Conservation (phyloP, 2,113 vertebrate genomes). For the Galbula dea region DNA sequence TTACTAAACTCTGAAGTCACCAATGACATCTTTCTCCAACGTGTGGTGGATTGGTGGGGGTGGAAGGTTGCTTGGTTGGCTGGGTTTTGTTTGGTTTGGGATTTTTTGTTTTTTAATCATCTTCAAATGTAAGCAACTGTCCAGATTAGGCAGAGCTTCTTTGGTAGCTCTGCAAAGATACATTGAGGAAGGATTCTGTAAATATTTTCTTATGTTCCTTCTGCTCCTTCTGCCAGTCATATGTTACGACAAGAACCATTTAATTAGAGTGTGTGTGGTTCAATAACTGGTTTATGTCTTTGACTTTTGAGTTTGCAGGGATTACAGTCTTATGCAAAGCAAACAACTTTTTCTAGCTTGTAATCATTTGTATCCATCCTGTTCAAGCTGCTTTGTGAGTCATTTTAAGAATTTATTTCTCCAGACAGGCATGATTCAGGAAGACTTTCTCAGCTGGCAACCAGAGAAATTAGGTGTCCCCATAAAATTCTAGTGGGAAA, state of each 20-base stretch:
- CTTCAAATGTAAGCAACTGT: slow-evolving; percentile 36
- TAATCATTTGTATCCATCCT: neutral
- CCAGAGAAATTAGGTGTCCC: neutral
- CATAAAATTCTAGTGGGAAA: neutral
- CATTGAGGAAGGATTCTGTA: neutral
- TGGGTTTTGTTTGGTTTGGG: neutral
- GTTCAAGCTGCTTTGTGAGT: neutral
- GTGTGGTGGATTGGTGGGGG: neutral
- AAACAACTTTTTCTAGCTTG: neutral
- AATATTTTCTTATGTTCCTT: neutral
- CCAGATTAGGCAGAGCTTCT: neutral
- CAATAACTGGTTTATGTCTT: neutral
- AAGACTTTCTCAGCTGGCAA: neutral
- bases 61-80: neutral
- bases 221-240: neutral
- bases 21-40: slow-evolving; percentile 14
- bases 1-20: slow-evolving; percentile 20
- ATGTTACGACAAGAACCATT: neutral
- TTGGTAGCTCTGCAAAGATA: neutral
- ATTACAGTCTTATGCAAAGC: neutral
- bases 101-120: neutral
- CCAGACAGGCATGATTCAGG: neutral
- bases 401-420: neutral
- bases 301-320: neutral
- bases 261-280: neutral